Evolutionary conservation across 2,888 invertebrate species (phyloP).

Genomic region (Arge pagana): DNA sequence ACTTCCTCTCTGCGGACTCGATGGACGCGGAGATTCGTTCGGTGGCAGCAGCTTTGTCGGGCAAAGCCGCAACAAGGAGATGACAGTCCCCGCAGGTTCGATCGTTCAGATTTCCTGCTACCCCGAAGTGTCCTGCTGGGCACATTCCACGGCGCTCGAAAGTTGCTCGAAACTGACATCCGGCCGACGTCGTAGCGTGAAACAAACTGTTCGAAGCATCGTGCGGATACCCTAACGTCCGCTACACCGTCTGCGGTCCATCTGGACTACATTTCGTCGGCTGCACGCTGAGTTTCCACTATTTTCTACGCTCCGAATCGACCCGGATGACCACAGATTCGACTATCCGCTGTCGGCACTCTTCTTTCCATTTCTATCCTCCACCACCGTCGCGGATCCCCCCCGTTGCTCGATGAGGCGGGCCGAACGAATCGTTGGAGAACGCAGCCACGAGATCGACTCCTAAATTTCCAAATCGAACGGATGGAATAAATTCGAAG

Average conservation of each 20-base stretch:
- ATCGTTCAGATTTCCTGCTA: no score
- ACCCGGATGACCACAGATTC: background rate
- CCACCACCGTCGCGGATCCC: constrained; percentile 4
- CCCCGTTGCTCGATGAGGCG: constrained; percentile 15
- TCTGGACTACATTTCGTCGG: constrained; percentile 32
- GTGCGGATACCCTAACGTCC: no score
- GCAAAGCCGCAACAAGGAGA: no score
- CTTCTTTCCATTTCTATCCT: constrained; percentile 23
- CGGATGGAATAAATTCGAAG: constrained; percentile 36
- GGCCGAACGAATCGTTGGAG: constrained; percentile 12
- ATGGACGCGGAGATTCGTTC: no score
- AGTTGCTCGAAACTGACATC: no score
- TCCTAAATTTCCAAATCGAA: constrained; percentile 42
- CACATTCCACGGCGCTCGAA: no score
- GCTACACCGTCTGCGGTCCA: constrained; percentile 41
- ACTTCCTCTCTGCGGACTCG: no score
- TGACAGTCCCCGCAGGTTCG: no score
- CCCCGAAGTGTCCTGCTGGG: no score
- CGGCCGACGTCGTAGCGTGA: no score
- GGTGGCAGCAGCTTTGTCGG: no score
- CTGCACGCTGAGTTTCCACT: constrained; percentile 36
- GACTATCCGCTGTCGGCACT: constrained; percentile 7
- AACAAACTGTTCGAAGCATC: constrained; percentile 36
- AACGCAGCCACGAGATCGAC: constrained; percentile 40
- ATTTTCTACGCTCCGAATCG: constrained; percentile 28